A percentile compares a stretch with the other conserved stretches of the same genome.
phyloP scores from a whole-genome alignment of 2,797 vertebrate species.

The Parotocinclus haroldoi region DNA sequence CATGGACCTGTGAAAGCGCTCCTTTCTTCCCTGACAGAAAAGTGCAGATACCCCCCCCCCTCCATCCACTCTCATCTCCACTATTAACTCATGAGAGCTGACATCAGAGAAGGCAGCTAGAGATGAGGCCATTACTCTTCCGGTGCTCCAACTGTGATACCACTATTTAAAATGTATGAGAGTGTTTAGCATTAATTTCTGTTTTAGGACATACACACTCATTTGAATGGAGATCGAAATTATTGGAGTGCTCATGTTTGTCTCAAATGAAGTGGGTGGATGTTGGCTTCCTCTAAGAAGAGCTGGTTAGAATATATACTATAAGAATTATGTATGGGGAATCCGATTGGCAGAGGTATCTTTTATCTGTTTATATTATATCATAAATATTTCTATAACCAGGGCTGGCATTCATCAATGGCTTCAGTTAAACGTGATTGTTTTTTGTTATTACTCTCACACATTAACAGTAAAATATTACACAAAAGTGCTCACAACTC shows the following conservation, averaged over 20 bases:
- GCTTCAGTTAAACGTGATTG: too few species aligned
- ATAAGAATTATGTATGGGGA: not conserved
- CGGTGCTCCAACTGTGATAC: slow-evolving; percentile 58
- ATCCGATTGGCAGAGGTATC: too few species aligned
- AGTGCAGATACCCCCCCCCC: slow-evolving; percentile 64
- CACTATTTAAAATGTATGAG: slow-evolving; percentile 58
- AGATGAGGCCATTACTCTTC: slow-evolving; percentile 65
- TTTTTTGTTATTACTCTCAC: too few species aligned
- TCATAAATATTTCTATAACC: too few species aligned
- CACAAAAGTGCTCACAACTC: too few species aligned
- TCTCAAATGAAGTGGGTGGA: slow-evolving; percentile 23
- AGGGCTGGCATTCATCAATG: too few species aligned
- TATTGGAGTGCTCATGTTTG: slow-evolving; percentile 45
- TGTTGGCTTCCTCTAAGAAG: slow-evolving; percentile 27
- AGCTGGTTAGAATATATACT: not conserved
- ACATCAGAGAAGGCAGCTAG: slow-evolving; percentile 68
- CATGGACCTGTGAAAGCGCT: slow-evolving; percentile 79
- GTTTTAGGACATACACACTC: slow-evolving; percentile 30
- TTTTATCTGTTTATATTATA: too few species aligned
- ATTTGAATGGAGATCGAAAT: slow-evolving; percentile 56
- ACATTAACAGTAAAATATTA: too few species aligned
- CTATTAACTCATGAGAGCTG: slow-evolving; percentile 74
- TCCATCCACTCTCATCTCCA: slow-evolving; percentile 68
- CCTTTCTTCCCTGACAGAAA: slow-evolving; percentile 74
- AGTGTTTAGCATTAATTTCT: slow-evolving; percentile 40